phyloP scores from a whole-genome alignment of 2,113 vertebrate species.

The Indri indri region DNA sequence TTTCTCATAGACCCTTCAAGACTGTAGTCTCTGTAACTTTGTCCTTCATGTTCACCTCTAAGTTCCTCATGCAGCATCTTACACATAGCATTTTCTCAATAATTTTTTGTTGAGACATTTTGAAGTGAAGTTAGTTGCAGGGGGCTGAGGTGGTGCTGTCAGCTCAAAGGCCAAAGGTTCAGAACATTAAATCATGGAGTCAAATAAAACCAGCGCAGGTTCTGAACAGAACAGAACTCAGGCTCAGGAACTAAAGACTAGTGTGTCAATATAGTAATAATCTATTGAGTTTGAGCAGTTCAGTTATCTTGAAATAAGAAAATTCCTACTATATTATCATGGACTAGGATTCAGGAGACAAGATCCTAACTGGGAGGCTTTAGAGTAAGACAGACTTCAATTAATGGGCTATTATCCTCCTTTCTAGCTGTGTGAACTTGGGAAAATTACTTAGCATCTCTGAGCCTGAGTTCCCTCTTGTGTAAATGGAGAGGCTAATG shows the following conservation, averaged over 20 bases:
- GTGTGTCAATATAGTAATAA: background rate
- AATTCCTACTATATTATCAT: background rate
- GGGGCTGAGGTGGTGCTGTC: background rate
- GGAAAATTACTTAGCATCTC: background rate
- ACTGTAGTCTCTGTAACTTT: background rate
- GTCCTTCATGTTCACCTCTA: background rate
- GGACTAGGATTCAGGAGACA: background rate
- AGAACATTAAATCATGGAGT: background rate
- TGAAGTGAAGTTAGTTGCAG: background rate
- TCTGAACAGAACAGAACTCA: background rate
- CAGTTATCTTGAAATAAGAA: background rate
- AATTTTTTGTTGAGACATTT: background rate
- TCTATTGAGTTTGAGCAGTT: background rate
- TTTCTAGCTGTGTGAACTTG: background rate
- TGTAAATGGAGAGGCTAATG: background rate
- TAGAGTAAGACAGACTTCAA: background rate
- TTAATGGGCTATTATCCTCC: background rate
- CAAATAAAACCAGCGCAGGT: background rate
- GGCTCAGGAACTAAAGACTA: background rate
- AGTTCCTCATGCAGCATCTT: background rate
- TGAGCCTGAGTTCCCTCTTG: background rate
- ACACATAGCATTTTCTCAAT: background rate
- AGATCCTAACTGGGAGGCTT: background rate
- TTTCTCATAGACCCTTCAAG: background rate
- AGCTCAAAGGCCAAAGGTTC: background rate